Evolutionary conservation across 2,888 invertebrate species (phyloP), one percentile per base, ranked within the genome.

Genomic region (Silvanus unidentatus): DNA sequence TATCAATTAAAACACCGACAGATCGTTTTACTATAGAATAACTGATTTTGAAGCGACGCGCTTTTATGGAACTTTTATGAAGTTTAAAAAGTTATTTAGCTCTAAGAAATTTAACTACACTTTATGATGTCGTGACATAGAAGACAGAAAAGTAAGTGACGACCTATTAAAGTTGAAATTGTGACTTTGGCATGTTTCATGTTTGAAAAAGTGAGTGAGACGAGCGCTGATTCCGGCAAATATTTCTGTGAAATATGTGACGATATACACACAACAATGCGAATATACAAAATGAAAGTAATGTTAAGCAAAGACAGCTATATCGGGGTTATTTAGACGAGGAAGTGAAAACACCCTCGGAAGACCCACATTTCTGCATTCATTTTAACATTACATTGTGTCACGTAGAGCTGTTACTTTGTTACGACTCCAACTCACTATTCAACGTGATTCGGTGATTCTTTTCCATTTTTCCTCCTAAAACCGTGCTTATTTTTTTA

Each of bases 381-480:
- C 53, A 54, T 54, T 58, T 46, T 41, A 45, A 54, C 52, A 48
- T 53, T 55, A 58, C 55, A 54, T 58, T 54, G 48, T 55, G 55
- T 60, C 60, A 60, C 60, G 60, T 60, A 58, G 49, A 50, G 54
- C 45, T 51, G 59, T 60, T 60, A 58, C 57, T 56, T 53, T 44
- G 42, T 41, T 56, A 54, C 50, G 48, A 44, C 47, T 47, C 45
- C 28, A 14, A 48, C 46, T 52, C 50, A 39, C 39, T 50, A 50
- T 51, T 56, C 55, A 57, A 54, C 55, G 57, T 54, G 57, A 57
- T 56, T 50, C 50, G 48, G 50, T 48, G 49, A 51, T 54, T 56
- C 53, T 53, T 47, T 48, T 49, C 43, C 42, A 48, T 43, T 40
- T 39, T 44, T 16, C 10, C 3, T 27, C 37, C 13, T 11, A 11